Evolutionary conservation across 2,888 invertebrate species (phyloP).

Genomic region (Scaptomyza reducta): DNA sequence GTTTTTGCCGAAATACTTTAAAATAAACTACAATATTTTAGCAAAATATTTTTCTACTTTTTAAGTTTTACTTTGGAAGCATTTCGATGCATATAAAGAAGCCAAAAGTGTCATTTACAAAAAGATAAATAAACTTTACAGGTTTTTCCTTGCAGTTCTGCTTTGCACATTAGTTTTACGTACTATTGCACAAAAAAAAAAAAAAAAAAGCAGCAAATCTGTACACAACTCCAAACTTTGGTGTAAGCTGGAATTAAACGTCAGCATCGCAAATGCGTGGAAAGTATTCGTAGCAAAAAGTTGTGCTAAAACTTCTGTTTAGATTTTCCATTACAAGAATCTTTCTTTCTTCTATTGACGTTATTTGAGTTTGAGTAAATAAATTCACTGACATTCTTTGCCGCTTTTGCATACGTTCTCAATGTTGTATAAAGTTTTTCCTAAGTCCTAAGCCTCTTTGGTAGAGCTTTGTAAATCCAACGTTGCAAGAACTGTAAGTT

Average conservation of each 20-base stretch:
- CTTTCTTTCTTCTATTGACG: slow-evolving; percentile 9
- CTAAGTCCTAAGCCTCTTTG: background rate
- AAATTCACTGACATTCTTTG: slow-evolving; percentile 6
- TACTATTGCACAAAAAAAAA: background rate
- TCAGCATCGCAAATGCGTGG: slow-evolving; percentile 15
- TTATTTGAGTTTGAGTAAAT: slow-evolving; percentile 24
- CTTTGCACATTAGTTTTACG: slow-evolving; percentile 21
- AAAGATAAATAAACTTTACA: slow-evolving; percentile 21
- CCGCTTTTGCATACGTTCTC: slow-evolving; percentile 7
- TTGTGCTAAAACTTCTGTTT: slow-evolving; percentile 15
- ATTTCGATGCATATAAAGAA: slow-evolving; percentile 3
- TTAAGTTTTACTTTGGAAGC: background rate
- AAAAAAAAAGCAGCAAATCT: too few relatives aligned
- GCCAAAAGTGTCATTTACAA: slow-evolving; percentile 14
- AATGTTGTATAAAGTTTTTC: slow-evolving; percentile 1
- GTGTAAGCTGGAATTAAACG: slow-evolving; percentile 21
- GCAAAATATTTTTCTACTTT: background rate
- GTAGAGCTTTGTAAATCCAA: background rate
- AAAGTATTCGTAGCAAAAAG: slow-evolving; percentile 19
- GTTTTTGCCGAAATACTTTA: background rate
- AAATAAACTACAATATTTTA: too few relatives aligned
- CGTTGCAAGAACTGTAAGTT: background rate
- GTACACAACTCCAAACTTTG: slow-evolving; percentile 29
- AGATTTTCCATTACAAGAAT: slow-evolving; percentile 17
- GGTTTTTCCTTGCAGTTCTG: slow-evolving; percentile 10